Evolutionary conservation across 2,113 vertebrate genomes (phyloP).

Genomic region (Cryptotis parvus): DNA sequence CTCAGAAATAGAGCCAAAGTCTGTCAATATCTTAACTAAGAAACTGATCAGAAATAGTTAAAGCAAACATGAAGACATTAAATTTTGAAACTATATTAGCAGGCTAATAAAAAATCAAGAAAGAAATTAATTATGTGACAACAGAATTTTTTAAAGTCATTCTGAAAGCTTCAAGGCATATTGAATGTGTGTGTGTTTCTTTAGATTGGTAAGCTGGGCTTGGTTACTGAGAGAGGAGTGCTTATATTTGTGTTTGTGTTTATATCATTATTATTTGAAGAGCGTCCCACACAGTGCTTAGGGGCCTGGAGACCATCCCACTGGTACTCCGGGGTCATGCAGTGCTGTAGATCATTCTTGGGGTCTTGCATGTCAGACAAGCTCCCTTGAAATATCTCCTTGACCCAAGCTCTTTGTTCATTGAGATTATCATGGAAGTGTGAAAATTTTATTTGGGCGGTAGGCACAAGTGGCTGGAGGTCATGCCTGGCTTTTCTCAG

Average conservation of each 20-base stretch:
- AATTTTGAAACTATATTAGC: not conserved
- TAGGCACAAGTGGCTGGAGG: too few relatives aligned
- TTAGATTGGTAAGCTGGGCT: not conserved
- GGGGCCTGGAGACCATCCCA: too few relatives aligned
- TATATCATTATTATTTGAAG: too few relatives aligned
- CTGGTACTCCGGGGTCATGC: too few relatives aligned
- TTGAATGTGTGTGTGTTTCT: not conserved
- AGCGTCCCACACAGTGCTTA: too few relatives aligned
- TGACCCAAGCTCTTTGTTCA: not conserved
- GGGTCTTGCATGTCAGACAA: too few relatives aligned
- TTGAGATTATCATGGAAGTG: not conserved
- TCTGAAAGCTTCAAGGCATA: conserved; percentile 16
- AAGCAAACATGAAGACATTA: conserved; percentile 46
- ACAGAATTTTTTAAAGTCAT: conserved; percentile 34
- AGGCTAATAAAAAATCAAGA: conserved; percentile 6
- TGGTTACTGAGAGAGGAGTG: not conserved
- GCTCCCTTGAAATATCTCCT: too few relatives aligned
- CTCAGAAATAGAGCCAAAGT: too few relatives aligned
- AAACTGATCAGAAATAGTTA: not conserved
- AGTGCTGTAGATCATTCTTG: too few relatives aligned
- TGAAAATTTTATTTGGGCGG: not conserved
- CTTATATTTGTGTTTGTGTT: not conserved
- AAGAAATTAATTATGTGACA: not conserved
- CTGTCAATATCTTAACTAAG: not conserved
- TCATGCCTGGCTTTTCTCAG: too few relatives aligned